These are phyloP conservation scores for Protophormia terraenovae DNA, from an alignment of 2,888 invertebrate species.

Conservation along the genomic window DNA sequence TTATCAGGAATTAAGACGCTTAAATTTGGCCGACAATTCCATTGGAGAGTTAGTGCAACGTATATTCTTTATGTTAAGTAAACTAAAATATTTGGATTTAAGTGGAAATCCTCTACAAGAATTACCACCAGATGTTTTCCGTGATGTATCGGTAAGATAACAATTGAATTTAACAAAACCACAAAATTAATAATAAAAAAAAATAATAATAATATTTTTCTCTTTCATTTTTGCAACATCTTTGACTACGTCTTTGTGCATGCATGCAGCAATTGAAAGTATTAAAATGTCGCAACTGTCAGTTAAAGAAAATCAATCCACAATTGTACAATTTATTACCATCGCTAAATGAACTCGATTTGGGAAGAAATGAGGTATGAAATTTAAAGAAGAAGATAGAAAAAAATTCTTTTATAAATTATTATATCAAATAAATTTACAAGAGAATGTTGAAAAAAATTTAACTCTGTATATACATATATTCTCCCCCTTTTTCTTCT, in stretches of 20 bases:
- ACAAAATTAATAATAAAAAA: constrained; percentile 19
- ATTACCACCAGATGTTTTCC: constrained; percentile 90
- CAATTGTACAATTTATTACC: constrained; percentile 90
- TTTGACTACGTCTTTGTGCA: not conserved
- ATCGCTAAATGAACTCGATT: constrained; percentile 87
- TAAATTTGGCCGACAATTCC: constrained; percentile 86
- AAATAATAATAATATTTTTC: not conserved
- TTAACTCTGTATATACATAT: not conserved
- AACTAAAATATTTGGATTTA: constrained; percentile 87
- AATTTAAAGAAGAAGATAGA: constrained; percentile 21
- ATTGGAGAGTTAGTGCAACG: constrained; percentile 87
- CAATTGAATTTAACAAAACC: not conserved
- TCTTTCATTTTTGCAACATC: not conserved
- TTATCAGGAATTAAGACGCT: constrained; percentile 84
- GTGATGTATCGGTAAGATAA: constrained; percentile 85
- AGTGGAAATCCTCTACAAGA: constrained; percentile 89
- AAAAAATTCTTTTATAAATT: not conserved
- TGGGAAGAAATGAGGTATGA: constrained; percentile 86
- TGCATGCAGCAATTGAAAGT: constrained; percentile 84
- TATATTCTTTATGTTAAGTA: constrained; percentile 88
- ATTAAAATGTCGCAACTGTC: constrained; percentile 88
- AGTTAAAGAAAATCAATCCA: constrained; percentile 88
- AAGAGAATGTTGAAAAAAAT: not conserved
- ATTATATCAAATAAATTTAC: not conserved
- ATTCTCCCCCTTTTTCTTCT: constrained; percentile 59